These are phyloP conservation scores for Neosalanx taihuensis DNA, from an alignment of 2,797 vertebrate genomes.

Conservation along the genomic window DNA sequence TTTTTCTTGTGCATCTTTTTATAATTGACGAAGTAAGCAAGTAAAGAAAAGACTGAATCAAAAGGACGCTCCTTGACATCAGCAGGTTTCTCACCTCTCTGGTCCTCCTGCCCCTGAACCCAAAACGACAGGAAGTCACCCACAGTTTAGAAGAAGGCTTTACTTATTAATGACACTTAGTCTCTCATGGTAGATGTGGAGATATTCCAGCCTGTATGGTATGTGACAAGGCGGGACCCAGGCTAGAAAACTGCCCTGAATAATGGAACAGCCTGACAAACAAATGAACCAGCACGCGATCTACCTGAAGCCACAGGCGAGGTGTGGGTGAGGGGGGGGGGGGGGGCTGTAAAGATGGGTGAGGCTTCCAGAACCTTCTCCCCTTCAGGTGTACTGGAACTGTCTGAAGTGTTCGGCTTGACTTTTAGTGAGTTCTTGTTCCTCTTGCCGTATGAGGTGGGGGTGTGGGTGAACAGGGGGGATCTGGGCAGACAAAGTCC, in stretches of 20 bases:
- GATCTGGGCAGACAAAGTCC: constrained; percentile 43
- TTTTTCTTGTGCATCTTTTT: not conserved
- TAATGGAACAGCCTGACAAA: constrained; percentile 70
- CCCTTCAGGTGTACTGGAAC: not conserved
- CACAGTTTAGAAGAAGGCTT: constrained; percentile 52
- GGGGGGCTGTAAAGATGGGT: not conserved
- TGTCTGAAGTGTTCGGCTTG: constrained; percentile 17
- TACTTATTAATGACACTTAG: constrained; percentile 72
- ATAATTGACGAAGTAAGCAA: not conserved
- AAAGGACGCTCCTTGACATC: too few species aligned
- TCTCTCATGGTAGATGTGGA: constrained; percentile 54
- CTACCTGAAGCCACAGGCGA: constrained; percentile 65
- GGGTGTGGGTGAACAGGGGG: constrained; percentile 39
- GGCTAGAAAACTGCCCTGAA: constrained; percentile 58
- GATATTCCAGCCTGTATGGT: constrained; percentile 44
- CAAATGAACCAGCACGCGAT: constrained; percentile 59
- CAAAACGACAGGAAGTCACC: constrained; percentile 58
- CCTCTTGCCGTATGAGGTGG: constrained; percentile 47
- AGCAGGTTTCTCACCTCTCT: not conserved
- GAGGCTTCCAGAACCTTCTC: not conserved
- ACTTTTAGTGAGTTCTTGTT: constrained; percentile 51
- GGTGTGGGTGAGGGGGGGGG: not conserved
- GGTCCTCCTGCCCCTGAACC: constrained; percentile 46
- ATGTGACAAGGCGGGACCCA: constrained; percentile 31
- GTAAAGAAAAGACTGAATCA: not conserved